These are phyloP conservation scores for Nanger granti DNA, from an alignment of 2,113 vertebrate genomes.

Conservation along the genomic window DNA sequence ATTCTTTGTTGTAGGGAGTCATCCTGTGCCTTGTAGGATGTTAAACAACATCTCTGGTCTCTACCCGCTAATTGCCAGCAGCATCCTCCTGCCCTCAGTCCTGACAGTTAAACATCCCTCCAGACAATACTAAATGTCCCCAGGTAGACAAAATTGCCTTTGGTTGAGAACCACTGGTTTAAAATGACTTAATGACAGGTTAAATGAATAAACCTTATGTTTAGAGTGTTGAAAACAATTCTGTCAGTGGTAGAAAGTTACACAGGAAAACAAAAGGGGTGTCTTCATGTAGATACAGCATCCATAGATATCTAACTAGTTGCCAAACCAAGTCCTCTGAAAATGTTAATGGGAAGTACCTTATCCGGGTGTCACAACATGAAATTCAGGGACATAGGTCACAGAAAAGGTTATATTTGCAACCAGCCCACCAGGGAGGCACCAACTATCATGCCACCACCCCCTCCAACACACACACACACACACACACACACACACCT, in stretches of 20 bases:
- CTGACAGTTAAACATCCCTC: background rate
- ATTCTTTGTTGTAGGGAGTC: background rate
- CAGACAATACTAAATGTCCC: background rate
- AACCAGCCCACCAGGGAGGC: background rate
- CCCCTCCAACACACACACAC: background rate
- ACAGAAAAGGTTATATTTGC: background rate
- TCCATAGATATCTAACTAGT: background rate
- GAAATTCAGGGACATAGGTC: background rate
- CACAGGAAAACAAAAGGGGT: background rate
- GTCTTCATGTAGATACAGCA: background rate
- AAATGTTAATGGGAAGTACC: background rate
- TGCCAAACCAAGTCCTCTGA: background rate
- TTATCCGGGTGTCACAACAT: background rate
- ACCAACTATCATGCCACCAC: rapidly evolving
- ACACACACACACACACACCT: background rate
- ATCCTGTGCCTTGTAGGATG: background rate
- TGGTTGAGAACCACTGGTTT: background rate
- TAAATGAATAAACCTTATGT: constrained; percentile 19
- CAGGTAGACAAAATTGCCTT: background rate
- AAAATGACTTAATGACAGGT: constrained; percentile 41
- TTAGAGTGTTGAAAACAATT: constrained; percentile 34
- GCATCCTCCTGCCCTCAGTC: background rate
- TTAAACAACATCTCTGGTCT: background rate
- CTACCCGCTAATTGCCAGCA: background rate
- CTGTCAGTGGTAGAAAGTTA: background rate